Evolutionary conservation across 2,797 vertebrate species (phyloP).

Genomic region (Fistularia commersonii): DNA sequence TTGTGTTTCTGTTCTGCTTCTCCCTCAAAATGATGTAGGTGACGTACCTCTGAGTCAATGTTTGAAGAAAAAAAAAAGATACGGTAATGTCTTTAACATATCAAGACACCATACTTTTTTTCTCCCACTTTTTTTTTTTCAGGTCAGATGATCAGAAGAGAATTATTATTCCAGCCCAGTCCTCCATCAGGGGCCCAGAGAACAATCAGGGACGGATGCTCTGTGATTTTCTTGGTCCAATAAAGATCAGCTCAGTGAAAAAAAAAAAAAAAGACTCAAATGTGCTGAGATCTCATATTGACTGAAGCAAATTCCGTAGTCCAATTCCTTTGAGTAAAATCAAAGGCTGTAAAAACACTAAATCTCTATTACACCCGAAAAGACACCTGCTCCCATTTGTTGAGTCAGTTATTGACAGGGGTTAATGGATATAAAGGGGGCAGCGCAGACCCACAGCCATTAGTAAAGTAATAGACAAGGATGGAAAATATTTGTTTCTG

Average conservation of each 20-base stretch:
- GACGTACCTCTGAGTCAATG: too few species aligned
- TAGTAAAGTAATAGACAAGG: too few species aligned
- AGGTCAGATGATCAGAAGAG: not conserved
- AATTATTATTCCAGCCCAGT: conserved; percentile 5
- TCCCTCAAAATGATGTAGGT: too few species aligned
- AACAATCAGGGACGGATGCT: conserved; percentile 1
- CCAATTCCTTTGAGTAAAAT: conserved; percentile 10
- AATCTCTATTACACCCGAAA: not conserved
- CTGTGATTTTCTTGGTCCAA: conserved; percentile 6
- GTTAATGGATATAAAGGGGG: not conserved
- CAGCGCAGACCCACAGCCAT: too few species aligned
- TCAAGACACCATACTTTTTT: not conserved
- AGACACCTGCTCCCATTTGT: not conserved
- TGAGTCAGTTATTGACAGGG: not conserved
- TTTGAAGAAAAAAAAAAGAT: too few species aligned
- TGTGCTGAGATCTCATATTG: conserved; percentile 20
- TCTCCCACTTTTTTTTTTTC: not conserved
- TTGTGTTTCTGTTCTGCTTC: too few species aligned
- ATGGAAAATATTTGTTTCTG: too few species aligned
- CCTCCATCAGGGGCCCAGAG: not conserved
- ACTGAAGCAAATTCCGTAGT: conserved; percentile 3
- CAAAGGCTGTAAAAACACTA: not conserved
- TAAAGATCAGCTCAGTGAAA: conserved; percentile 9
- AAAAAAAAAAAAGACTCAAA: conserved; percentile 8
- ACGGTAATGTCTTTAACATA: too few species aligned